phyloP scores from a whole-genome alignment of 2,888 invertebrate genomes.

The Cybosia mesomella region DNA sequence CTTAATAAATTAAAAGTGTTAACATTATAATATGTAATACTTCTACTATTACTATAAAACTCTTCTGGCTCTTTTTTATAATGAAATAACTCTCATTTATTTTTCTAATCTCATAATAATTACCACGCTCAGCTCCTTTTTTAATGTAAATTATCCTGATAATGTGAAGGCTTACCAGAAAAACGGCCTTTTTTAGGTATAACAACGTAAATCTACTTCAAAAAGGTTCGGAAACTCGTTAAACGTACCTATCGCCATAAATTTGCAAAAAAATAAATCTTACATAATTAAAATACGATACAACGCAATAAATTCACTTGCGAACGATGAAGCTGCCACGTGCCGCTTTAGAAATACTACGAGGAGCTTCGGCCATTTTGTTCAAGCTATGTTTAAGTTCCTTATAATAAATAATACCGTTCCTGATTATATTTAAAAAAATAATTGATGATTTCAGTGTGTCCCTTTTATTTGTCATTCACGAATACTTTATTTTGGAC shows the following conservation, averaged over 20 bases:
- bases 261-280: constrained; percentile 58
- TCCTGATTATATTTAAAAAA: constrained; percentile 26
- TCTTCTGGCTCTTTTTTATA: background rate
- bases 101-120: constrained; percentile 21
- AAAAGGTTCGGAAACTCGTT: constrained; percentile 41
- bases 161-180: constrained; percentile 25
- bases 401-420: constrained; percentile 42
- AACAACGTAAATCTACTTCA: constrained; percentile 27
- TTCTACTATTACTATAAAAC: constrained; percentile 8
- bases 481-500: background rate
- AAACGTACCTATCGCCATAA: constrained; percentile 50
- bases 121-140: constrained; percentile 37
- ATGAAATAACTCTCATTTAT: constrained; percentile 19
- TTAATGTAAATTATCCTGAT: constrained; percentile 43
- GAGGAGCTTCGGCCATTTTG: constrained; percentile 39
- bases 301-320: constrained; percentile 62
- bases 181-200: constrained; percentile 21
- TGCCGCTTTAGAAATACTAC: constrained; percentile 42
- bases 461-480: constrained; percentile 15
- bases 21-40: too few relatives aligned
- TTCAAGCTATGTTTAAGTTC: constrained; percentile 34
- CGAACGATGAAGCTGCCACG: constrained; percentile 38
- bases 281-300: constrained; percentile 64
- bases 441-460: constrained; percentile 38
- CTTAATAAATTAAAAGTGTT: background rate